These are phyloP conservation scores for Saccopteryx leptura DNA, from an alignment of 2,113 vertebrate genomes.

Conservation along the genomic window DNA sequence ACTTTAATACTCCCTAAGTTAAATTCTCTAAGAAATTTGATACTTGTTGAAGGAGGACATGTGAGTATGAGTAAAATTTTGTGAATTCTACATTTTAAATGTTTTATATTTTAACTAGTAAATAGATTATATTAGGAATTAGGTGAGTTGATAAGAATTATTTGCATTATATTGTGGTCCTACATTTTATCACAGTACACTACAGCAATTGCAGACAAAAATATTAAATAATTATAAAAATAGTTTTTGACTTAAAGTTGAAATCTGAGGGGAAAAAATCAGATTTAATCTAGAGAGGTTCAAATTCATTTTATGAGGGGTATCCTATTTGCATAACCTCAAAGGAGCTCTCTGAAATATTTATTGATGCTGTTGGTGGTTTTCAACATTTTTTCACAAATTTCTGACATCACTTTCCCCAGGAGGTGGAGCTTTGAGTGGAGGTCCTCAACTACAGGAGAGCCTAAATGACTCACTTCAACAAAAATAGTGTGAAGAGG, in stretches of 20 bases:
- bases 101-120: background rate
- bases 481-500: background rate
- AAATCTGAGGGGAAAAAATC: conserved; percentile 7
- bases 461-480: background rate
- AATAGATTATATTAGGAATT: background rate
- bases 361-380: background rate
- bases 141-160: background rate
- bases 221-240: background rate
- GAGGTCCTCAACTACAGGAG: background rate
- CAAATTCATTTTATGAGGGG: background rate
- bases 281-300: background rate
- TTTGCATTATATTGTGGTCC: background rate
- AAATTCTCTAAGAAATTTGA: background rate
- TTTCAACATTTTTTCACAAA: background rate
- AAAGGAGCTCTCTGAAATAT: background rate
- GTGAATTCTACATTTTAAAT: background rate
- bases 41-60: background rate
- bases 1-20: background rate
- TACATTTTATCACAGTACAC: background rate
- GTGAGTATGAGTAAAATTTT: background rate
- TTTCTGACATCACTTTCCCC: background rate
- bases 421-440: background rate
- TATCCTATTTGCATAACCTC: background rate
- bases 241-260: background rate
- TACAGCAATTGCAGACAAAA: background rate